Base-by-base conservation (phyloP, 2,797 vertebrate genomes). In the Morus bassanus region DNA sequence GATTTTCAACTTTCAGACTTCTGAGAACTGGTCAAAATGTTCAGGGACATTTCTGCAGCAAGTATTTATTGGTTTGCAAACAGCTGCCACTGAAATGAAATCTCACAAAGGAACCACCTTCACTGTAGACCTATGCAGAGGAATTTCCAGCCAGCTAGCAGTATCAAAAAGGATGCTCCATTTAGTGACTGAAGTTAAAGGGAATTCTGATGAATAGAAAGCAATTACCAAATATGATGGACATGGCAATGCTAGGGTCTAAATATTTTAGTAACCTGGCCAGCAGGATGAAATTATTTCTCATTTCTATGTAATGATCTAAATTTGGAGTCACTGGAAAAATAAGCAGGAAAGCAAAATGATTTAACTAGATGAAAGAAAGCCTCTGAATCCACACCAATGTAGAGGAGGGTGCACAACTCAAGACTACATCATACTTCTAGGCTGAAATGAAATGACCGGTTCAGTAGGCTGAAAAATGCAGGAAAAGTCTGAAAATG, bases 1-100 rank as follows among this genome's bases (percentile, higher is more conserved):
- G 43, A 78, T 95, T 93, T 95, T 90, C 31, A 78, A 64, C 45
- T 89, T 89, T 68, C 21, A 79, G 35, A 28, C 25, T 84, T 90
- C 63, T 75, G 50, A 92, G 53, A 92, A 54, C 22, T 78, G 25
- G 19, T 89, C 37, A 74, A 83, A 95, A 93, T 35, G 7, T 65
- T 88, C 68, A 43, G n/a, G n/a, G 35, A 70, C 13, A n/a, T 75
- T 85, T 89, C 53, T 95, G 27, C 43, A 81, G 8, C n/a, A 91
- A 90, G n/a, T 72, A 65, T 72, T 85, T 91, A 57, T 69, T 3
- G 2, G 27, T 84, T 93, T 89, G 28, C 43, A 86, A 92, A 83
- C 13, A 88, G 23, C 12, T 60, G n/a, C 41, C 68, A 63, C 35
- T 53, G 46, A 90, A 94, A 93, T 63, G 24, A 93, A 90, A 73